Evolutionary conservation across 2,113 vertebrate species (phyloP).

Genomic region (Myxocyprinus asiaticus): DNA sequence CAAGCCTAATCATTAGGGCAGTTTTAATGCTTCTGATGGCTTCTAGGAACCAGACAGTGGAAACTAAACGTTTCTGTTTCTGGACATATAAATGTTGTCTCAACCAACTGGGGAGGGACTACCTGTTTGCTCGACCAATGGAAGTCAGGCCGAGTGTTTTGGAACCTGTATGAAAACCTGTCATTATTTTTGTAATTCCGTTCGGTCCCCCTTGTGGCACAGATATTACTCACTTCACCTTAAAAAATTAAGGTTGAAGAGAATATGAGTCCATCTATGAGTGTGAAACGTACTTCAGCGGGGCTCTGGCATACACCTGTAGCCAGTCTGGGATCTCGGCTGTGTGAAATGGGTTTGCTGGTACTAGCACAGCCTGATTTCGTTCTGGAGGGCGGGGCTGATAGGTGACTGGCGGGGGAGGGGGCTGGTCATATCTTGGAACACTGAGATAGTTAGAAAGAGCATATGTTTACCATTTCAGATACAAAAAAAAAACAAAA

Average conservation of each 20-base stretch:
- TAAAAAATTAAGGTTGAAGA: too few relatives aligned
- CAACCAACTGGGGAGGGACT: too few relatives aligned
- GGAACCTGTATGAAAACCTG: too few relatives aligned
- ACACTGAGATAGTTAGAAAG: constrained; percentile 73
- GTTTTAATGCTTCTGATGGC: too few relatives aligned
- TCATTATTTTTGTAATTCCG: too few relatives aligned
- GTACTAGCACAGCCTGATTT: constrained; percentile 91
- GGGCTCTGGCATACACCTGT: constrained; percentile 96
- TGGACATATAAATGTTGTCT: too few relatives aligned
- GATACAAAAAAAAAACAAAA: background rate
- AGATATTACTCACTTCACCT: too few relatives aligned
- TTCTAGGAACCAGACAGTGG: background rate
- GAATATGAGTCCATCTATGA: background rate
- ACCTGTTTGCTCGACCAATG: too few relatives aligned
- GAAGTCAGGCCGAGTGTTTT: too few relatives aligned
- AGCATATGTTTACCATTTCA: background rate
- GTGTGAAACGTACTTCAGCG: constrained; percentile 83
- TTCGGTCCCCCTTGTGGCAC: too few relatives aligned
- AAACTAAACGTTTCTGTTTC: too few relatives aligned
- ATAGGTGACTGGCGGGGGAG: constrained; percentile 87
- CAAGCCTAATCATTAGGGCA: background rate
- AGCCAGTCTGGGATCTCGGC: constrained; percentile 98
- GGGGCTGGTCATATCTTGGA: constrained; percentile 93
- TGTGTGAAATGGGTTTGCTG: constrained; percentile 96
- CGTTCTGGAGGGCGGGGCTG: constrained; percentile 86